Percentiles rank a stretch among this genome's conserved stretches.
phyloP scores from a whole-genome alignment of 92 coral and sea anemone species.

The Hydrozoanthus gracilis region DNA sequence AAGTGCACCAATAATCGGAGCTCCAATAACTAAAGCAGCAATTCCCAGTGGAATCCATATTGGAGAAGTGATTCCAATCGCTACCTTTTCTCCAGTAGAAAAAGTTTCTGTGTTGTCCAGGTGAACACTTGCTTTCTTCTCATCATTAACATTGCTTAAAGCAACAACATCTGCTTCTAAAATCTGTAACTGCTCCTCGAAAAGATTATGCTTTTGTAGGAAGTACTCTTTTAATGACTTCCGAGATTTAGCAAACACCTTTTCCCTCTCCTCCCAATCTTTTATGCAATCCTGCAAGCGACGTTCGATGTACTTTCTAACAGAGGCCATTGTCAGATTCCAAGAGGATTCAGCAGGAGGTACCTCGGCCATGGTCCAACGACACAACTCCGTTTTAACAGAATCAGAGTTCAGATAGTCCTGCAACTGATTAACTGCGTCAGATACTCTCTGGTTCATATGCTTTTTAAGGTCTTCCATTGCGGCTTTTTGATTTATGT shows the following conservation, averaged over 20 bases:
- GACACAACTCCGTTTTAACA: slow-evolving; percentile 8
- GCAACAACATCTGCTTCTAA: slow-evolving; percentile 36
- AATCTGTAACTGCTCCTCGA: not conserved
- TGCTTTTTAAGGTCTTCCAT: slow-evolving; percentile 1
- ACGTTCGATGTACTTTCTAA: slow-evolving; percentile 18
- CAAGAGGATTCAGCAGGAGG: slow-evolving; percentile 26
- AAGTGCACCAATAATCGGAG: slow-evolving; percentile 45
- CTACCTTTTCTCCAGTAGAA: slow-evolving; percentile 4
- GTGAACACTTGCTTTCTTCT: not conserved
- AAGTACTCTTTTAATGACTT: slow-evolving; percentile 1
- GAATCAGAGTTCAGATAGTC: not conserved
- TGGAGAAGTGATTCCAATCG: slow-evolving; percentile 43
- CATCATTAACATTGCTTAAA: not conserved
- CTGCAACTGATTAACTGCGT: not conserved
- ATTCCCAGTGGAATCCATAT: slow-evolving; percentile 64
- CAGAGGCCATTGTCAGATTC: not conserved
- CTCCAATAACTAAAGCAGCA: slow-evolving; percentile 48
- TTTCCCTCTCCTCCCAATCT: slow-evolving; percentile 33
- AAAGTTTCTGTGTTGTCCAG: no score
- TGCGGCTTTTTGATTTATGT: not conserved
- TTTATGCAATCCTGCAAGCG: slow-evolving; percentile 1
- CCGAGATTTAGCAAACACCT: not conserved
- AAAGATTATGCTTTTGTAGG: not conserved
- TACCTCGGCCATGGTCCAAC: slow-evolving; percentile 2
- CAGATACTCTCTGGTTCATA: not conserved